phyloP scores from a whole-genome alignment of 2,888 invertebrate genomes.

The Macaria liturata region DNA sequence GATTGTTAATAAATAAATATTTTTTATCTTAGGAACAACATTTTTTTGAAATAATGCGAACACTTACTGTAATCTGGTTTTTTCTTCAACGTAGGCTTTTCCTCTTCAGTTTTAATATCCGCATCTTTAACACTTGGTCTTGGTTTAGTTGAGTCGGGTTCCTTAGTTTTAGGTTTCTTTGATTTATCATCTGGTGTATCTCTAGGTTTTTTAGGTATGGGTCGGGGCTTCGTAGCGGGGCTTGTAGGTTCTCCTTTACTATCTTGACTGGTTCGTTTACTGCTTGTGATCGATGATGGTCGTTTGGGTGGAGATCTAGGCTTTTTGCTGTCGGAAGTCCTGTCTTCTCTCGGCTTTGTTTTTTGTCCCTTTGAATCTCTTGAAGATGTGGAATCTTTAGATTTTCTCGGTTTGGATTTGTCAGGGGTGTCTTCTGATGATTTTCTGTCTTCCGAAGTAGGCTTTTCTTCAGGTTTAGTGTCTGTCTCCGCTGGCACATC shows the following conservation, averaged over 20 bases:
- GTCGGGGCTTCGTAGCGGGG: constrained; percentile 1
- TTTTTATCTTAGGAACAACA: too few species aligned
- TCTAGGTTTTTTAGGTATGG: constrained; percentile 1
- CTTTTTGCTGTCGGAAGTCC: neutral
- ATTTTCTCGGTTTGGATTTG: constrained; percentile 3
- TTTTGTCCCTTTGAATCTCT: neutral
- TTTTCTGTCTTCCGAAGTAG: neutral
- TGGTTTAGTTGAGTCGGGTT: constrained; percentile 2
- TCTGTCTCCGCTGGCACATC: too few species aligned
- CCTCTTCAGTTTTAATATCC: neutral
- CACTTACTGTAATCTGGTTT: constrained; percentile 47
- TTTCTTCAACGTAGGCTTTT: neutral
- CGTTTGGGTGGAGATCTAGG: neutral
- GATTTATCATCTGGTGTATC: neutral
- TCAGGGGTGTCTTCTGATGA: too few species aligned
- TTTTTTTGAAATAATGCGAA: too few species aligned
- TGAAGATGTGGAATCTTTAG: constrained; percentile 2
- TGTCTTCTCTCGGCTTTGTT: neutral
- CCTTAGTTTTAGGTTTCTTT: constrained; percentile 6
- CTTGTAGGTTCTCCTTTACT: neutral
- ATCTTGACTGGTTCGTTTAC: constrained; percentile 3
- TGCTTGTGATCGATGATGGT: neutral
- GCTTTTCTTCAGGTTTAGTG: neutral
- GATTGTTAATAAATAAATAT: neutral
- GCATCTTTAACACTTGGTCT: constrained; percentile 21